Conservation (phyloP, 1,140 invertebrate species). For the Bombus turneri region DNA sequence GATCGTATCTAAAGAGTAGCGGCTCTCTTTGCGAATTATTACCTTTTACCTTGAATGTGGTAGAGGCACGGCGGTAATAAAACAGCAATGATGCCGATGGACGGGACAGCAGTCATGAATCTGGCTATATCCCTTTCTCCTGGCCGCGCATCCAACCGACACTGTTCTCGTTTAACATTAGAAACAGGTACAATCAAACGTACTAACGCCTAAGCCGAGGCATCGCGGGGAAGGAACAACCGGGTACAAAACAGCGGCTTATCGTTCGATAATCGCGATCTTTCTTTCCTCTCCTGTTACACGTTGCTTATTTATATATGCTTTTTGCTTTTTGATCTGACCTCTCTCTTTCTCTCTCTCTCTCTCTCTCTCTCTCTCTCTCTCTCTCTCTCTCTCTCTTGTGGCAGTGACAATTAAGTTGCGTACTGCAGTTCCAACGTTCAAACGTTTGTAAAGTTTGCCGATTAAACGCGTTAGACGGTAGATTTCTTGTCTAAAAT, state of each 20-base stretch:
- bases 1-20: slow-evolving; percentile 65
- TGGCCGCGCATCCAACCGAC: slow-evolving; percentile 76
- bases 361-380: too few relatives aligned
- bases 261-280: not conserved
- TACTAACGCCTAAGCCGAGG: slow-evolving; percentile 60
- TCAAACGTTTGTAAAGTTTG: not conserved
- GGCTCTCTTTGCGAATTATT: slow-evolving; percentile 67
- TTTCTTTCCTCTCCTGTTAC: not conserved
- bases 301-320: not conserved
- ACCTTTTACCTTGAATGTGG: slow-evolving; percentile 79
- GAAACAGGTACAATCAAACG: slow-evolving; percentile 76
- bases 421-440: not conserved
- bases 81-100: slow-evolving; percentile 79
- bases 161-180: slow-evolving; percentile 79
- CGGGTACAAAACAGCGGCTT: not conserved
- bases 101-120: slow-evolving; percentile 79
- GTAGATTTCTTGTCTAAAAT: not conserved
- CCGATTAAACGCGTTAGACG: not conserved
- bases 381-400: not conserved
- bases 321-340: not conserved
- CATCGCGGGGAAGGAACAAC: slow-evolving; percentile 56
- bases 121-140: slow-evolving; percentile 76
- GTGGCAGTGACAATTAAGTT: not conserved
- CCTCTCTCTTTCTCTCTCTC: not conserved
- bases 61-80: slow-evolving; percentile 76